Base-by-base conservation (phyloP, 1,140 invertebrate species). In the Thalassaphorura encarpata region DNA sequence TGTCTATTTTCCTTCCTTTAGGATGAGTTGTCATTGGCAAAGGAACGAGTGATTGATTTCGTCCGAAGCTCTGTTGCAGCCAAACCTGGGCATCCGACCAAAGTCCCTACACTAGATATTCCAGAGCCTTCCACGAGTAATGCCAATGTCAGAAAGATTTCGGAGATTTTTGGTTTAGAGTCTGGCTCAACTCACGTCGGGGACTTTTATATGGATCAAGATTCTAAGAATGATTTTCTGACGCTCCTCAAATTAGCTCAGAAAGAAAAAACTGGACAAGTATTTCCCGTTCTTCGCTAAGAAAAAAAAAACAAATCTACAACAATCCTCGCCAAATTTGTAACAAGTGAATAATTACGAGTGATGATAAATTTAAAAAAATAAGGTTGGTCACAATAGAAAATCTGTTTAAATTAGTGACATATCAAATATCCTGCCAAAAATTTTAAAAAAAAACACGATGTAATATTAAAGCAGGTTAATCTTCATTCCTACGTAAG, bases 41-140 rank as follows among this genome's bases (percentile, higher is more conserved):
- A 59, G 33, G 45, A 59, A 47, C 24, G 57, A 33, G 45, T 59
- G 13, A 54, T 59, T 1, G 57, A 59, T 26, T 59, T 59, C 40
- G 57, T 59, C 19, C 45, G 47, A 6, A 52, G 57, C 8, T n/a
- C 16, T 11, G 8, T 18, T 11, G 41, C 8, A 43, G 18, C n/a
- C 41, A 43, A 23, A 8, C 5, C 18, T 8, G 8, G 19, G 41
- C 41, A 43, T 6, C 19, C 18, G 21, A 6, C 8, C 19, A 8
- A 18, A 23, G n/a, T 18, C 5, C 18, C 41, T n/a, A 8, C 8
- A 43, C 6, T 23, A 11, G n/a, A 43, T 23, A 6, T 19, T 23
- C 8, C 8, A 19, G 41, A 6, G 41, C 8, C 41, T 43, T 5
- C 16, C 19, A 5, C 41, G 5, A 11, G 41, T 23, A 5, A 6